Base-by-base conservation (phyloP, 30 jellyfish, hydroid and myxozoan genomes). In the Aurelia aurita complex sp. Pacific region DNA sequence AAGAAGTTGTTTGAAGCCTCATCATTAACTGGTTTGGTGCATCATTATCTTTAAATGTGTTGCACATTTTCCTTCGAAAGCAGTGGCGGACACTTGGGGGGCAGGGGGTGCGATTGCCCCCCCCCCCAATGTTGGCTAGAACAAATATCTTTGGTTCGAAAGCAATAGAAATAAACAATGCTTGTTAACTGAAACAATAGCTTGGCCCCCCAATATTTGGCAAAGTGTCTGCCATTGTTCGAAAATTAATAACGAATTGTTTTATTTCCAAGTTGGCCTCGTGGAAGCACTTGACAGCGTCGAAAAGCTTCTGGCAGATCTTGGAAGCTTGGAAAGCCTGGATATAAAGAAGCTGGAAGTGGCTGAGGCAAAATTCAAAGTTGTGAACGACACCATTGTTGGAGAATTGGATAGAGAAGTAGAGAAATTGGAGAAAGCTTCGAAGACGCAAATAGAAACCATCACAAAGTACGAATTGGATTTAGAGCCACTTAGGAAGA, bases 311-410 rank as follows among this genome's bases (percentile, higher is more conserved):
- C 46, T 94, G 38, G 92, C 66, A 18, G 92, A 85, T 55, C 86
- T 94, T 29, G 85, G 64, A 32, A 77, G 51, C 9, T 64, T 94
- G 63, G 97, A 76, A 5, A 62, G 32, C 11, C 54, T 94, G 18
- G 94, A 94, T 68, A 1, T 81, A 52, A 90, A 95, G 59, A 81
- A 78, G n/a, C 81, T 94, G 79, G 92, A 80, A 77, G 97, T 81
- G 19, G 99, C 99, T 13, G 99, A 94, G 55, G 74, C 74, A 33
- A 80, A 97, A 68, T 90, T 94, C 66, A 76, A 82, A 52, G 61
- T 52, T n/a, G 99, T 97, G 10, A 74, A 86, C 42, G 84, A 60
- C 14, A 86, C 86, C 33, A 85, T 94, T 1, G 65, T 36, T 8
- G 97, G 96, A 2, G 71, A 52, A 8, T 73, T 89, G 23, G 85